phyloP scores from a whole-genome alignment of 2,797 vertebrate species.

The Aselliscus stoliczkanus region DNA sequence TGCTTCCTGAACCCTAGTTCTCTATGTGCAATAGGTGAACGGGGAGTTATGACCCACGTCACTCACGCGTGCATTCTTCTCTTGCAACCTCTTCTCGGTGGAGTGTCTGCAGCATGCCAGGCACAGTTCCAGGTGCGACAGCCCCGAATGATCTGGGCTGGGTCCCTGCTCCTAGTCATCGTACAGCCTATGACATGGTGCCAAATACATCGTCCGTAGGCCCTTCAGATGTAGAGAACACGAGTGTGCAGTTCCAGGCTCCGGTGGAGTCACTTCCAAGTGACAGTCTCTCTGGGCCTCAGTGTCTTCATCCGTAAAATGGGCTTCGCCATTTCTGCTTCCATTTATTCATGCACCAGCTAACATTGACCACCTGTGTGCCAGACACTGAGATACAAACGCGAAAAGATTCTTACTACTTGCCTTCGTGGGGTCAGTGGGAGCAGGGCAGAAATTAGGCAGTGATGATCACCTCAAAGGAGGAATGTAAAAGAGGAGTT shows the following conservation, averaged over 20 bases:
- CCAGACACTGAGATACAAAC: neutral
- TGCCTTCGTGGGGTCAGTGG: neutral
- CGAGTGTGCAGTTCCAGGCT: neutral
- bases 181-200: fast-evolving
- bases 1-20: too few relatives aligned
- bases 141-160: neutral
- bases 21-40: neutral
- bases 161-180: neutral
- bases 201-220: neutral
- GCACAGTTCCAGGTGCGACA: neutral
- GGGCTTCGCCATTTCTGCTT: neutral
- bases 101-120: neutral
- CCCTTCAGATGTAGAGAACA: neutral
- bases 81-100: fast-evolving
- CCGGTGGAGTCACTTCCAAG: neutral
- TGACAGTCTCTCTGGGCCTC: neutral
- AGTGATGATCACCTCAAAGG: neutral
- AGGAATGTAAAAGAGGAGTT: neutral
- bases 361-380: neutral
- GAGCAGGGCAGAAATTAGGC: fast-evolving
- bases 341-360: neutral
- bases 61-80: fast-evolving
- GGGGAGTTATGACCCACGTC: fast-evolving
- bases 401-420: neutral
- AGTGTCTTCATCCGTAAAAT: neutral